Percentiles rank a stretch among this genome's conserved stretches.
phyloP scores from a whole-genome alignment of 2,797 vertebrate species.

The Zonotrichia albicollis region DNA sequence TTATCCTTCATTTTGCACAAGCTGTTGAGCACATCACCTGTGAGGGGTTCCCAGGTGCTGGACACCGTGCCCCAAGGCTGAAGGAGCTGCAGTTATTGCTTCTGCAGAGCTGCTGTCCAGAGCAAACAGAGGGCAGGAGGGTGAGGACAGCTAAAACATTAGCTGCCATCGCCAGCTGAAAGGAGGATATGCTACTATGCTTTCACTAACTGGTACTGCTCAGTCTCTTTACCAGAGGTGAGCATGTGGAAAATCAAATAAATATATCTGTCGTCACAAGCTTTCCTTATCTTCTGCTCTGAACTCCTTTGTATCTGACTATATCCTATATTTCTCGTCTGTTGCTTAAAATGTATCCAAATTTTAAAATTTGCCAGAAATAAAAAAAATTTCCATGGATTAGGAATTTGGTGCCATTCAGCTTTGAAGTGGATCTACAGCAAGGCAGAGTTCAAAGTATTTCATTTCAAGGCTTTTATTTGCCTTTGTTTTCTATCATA shows the following conservation, averaged over 20 bases:
- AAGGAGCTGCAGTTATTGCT: background rate
- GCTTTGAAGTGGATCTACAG: background rate
- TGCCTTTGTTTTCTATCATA: background rate
- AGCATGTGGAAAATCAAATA: background rate
- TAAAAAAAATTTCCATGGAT: background rate
- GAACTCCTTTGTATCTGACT: background rate
- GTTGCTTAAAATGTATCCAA: background rate
- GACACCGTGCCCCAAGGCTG: background rate
- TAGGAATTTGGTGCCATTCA: background rate
- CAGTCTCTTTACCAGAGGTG: background rate
- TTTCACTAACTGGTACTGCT: background rate
- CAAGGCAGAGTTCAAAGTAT: background rate
- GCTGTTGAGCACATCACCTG: background rate
- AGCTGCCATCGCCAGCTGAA: background rate
- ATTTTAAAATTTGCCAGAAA: background rate
- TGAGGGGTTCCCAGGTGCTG: background rate
- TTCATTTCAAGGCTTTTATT: background rate
- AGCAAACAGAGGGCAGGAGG: background rate
- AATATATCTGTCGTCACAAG: background rate
- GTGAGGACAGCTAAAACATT: background rate
- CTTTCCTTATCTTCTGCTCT: background rate
- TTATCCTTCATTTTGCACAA: background rate
- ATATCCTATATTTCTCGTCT: background rate
- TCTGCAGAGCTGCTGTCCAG: background rate
- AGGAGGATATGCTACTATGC: background rate